These are phyloP conservation scores for Nothura maculosa DNA, from an alignment of 2,797 vertebrate genomes.

Conservation along the genomic window DNA sequence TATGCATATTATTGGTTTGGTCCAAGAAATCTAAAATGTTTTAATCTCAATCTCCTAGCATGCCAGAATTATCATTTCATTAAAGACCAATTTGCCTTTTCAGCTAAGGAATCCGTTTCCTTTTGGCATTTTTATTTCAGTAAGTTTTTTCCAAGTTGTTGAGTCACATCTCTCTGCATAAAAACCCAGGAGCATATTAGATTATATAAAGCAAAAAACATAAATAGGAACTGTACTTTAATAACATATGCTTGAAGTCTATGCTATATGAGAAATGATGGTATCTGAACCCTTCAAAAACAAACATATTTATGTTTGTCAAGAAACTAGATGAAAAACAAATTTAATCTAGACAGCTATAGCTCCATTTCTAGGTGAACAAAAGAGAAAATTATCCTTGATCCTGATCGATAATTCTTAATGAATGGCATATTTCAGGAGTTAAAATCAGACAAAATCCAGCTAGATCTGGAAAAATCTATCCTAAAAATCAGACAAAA, in stretches of 20 bases:
- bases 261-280: not conserved
- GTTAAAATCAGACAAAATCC: not conserved
- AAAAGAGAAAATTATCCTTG: not conserved
- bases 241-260: not conserved
- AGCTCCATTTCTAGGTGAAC: not conserved
- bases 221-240: not conserved
- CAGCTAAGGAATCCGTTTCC: slow-evolving; percentile 43
- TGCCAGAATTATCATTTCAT: slow-evolving; percentile 61
- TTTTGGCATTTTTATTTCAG: slow-evolving; percentile 58
- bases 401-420: not conserved
- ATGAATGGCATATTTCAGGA: not conserved
- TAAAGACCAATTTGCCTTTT: slow-evolving; percentile 64
- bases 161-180: slow-evolving; percentile 40
- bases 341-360: not conserved
- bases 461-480: not conserved
- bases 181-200: not conserved
- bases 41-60: slow-evolving; percentile 43
- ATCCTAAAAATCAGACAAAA: not conserved
- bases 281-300: not conserved
- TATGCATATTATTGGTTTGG: not conserved
- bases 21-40: slow-evolving; percentile 34
- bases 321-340: not conserved
- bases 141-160: slow-evolving; percentile 41
- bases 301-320: not conserved
- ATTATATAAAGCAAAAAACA: not conserved